Evolutionary conservation across 2,888 invertebrate genomes (phyloP).

Genomic region (Selenia dentaria): DNA sequence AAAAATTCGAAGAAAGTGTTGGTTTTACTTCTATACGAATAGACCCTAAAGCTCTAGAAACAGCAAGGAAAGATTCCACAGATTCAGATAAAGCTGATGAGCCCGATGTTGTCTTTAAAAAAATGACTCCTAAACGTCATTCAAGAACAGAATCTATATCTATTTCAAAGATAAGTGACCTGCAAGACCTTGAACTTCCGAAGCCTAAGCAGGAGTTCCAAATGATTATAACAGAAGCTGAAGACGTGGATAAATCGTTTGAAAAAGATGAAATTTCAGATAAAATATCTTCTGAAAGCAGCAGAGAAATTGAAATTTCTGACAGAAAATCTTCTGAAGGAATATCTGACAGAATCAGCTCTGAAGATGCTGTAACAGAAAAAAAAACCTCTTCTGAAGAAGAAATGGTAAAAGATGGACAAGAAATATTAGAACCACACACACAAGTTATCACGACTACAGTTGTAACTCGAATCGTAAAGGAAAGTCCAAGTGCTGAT

Average conservation of each 20-base stretch:
- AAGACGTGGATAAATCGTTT: conserved; percentile 70
- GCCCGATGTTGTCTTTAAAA: conserved; percentile 69
- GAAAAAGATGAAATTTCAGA: conserved; percentile 78
- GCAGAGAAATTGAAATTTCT: conserved; percentile 78
- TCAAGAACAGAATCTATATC: conserved; percentile 77
- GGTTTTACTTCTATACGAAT: conserved; percentile 73
- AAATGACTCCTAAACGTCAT: conserved; percentile 75
- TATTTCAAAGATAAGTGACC: conserved; percentile 71
- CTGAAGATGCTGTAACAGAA: conserved; percentile 80
- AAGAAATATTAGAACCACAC: conserved; percentile 38
- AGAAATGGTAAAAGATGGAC: conserved; percentile 55
- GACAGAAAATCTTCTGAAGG: conserved; percentile 80
- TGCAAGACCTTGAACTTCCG: conserved; percentile 59
- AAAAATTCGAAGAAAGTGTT: conserved; percentile 78
- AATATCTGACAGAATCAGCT: conserved; percentile 79
- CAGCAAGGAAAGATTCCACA: conserved; percentile 65
- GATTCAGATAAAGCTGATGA: conserved; percentile 64
- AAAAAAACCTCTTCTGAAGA: conserved; percentile 81
- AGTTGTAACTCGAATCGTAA: conserved; percentile 37
- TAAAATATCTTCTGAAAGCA: conserved; percentile 81
- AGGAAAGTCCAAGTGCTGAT: conserved; percentile 48
- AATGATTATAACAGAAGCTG: conserved; percentile 78
- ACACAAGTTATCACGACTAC: conserved; percentile 40
- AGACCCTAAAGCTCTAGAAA: conserved; percentile 57
- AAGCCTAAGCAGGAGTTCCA: conserved; percentile 73